Base-by-base conservation (phyloP, 1,140 invertebrate genomes). In the Hestina assimilis region DNA sequence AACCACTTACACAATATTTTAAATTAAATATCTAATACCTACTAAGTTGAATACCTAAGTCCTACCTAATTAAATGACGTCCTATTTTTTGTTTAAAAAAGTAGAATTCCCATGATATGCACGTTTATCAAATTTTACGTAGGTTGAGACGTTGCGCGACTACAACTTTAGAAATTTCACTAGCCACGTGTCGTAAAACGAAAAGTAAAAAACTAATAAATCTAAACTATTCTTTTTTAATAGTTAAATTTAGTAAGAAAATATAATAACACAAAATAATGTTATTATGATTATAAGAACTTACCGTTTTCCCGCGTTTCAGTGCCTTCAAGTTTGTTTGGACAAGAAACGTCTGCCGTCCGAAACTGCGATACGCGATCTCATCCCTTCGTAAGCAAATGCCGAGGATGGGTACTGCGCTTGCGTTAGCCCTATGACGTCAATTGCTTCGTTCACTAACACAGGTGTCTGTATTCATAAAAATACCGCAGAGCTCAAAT, bases 381-480 rank as follows among this genome's bases (percentile, higher is more conserved):
- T 60, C 64, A 40, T 43, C 55, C 59, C 61, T 50, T 54, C 38
- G 45, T 51, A 47, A 48, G 53, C 35, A 14, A n/a, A 53, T 52
- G 26, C 21, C 7, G 33, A 23, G 26, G 7, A 38, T 50, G 28
- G 19, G 12, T 11, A 63, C 5, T 41, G 59, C 79, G 79, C 76
- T 64, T 73, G 76, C 71, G 67, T 55, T 20, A 64, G 67, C 59
- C 68, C 67, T 67, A 76, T 84, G 81, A 84, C 81, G 81, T 84
- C 81, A 84, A 84, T 84, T 72, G 70, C 45, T 74, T 72, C 78
- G 67, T 81, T 83, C 78, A 83, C 73, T 79, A 83, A 79, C 76
- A 77, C 80, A 83, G 75, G 76, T 79, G 78, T 75, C 63, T 53
- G 56, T 69, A 61, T 75, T 63, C 60, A 70, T 67, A 64, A 72